Conservation (phyloP, 2,113 vertebrate species). For the Machaerirhynchus nigripectus region DNA sequence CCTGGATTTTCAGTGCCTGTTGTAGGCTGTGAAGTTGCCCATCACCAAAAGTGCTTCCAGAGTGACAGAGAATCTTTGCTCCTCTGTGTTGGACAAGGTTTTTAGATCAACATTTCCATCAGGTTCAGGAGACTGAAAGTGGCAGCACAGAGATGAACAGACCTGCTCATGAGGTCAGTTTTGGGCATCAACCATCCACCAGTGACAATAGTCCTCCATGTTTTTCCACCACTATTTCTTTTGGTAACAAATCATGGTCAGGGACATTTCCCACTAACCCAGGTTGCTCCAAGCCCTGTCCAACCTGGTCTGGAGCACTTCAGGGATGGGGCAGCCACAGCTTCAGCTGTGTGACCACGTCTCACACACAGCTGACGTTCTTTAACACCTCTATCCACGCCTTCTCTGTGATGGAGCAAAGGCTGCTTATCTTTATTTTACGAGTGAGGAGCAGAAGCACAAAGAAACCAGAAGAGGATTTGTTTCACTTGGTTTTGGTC, state of each 20-base stretch:
- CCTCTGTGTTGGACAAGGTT: neutral
- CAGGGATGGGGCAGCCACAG: neutral
- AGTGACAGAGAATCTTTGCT: neutral
- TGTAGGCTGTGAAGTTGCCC: neutral
- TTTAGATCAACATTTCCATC: neutral
- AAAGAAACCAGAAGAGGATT: neutral
- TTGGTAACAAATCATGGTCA: neutral
- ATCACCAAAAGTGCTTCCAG: neutral
- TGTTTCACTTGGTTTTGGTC: neutral
- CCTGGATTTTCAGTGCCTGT: neutral
- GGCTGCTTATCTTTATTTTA: neutral
- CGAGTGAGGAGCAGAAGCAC: neutral
- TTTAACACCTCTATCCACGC: neutral
- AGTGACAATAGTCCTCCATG: fast-evolving
- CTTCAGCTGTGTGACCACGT: neutral
- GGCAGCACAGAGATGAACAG: neutral
- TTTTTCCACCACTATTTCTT: neutral
- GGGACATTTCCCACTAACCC: neutral
- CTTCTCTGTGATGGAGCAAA: neutral
- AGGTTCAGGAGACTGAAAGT: neutral
- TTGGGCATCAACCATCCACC: neutral
- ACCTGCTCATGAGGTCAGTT: neutral
- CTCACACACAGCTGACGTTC: neutral
- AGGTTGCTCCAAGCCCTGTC: neutral
- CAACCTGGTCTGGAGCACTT: neutral